Percentiles rank a stretch among this genome's conserved stretches.
Conservation (phyloP, 2,888 invertebrate species). For the Clunio marinus region DNA sequence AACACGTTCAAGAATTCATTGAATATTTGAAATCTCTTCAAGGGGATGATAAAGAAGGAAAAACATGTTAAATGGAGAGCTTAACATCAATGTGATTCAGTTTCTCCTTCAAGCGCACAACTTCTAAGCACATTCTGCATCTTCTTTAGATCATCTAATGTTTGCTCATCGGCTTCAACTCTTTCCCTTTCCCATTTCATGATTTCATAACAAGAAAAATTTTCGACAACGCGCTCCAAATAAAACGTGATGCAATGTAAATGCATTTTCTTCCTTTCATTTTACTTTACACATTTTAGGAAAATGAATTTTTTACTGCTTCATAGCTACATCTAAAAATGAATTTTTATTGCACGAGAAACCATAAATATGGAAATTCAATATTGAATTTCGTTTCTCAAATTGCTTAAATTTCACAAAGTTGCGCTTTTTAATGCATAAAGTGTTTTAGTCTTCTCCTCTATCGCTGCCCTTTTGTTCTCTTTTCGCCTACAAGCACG, state of each 20-base stretch:
- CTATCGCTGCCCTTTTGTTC: neutral
- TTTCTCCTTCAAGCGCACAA: no score
- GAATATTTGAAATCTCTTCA: no score
- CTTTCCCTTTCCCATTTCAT: neutral
- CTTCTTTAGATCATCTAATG: no score
- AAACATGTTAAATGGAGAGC: no score
- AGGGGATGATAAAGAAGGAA: no score
- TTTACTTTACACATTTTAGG: neutral
- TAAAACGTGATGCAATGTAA: conserved; percentile 5
- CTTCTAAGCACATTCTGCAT: no score
- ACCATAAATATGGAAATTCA: conserved; percentile 10
- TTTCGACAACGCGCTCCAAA: neutral
- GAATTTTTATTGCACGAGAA: neutral
- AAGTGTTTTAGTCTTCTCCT: neutral
- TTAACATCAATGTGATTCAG: no score
- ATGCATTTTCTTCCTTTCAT: neutral
- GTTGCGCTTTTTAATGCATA: conserved; percentile 13
- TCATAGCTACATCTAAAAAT: conserved; percentile 2
- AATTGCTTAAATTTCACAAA: neutral
- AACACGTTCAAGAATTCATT: neutral
- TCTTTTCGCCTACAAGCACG: neutral
- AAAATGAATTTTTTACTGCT: conserved; percentile 7
- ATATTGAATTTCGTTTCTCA: conserved; percentile 1
- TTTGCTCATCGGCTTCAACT: neutral
- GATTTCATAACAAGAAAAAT: neutral